These are phyloP conservation scores for Acyrthosiphon pisum DNA, from an alignment of 1,140 invertebrate genomes.

Conservation along the genomic window DNA sequence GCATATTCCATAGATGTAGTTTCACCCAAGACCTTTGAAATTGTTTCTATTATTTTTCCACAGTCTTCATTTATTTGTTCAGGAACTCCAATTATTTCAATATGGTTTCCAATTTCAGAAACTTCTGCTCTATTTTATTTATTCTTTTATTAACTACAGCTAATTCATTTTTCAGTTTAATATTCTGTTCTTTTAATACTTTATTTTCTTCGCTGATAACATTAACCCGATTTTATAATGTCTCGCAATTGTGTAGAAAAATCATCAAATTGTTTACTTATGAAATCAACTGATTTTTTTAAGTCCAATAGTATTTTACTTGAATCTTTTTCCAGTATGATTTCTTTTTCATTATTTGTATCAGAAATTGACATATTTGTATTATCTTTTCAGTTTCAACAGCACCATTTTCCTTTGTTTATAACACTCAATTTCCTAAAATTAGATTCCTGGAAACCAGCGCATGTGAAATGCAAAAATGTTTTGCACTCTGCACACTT, in stretches of 20 bases:
- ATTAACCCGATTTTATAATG: background rate
- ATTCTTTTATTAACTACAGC: too few species aligned
- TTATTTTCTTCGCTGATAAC: too few species aligned
- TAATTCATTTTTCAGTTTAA: too few species aligned
- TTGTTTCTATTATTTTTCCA: background rate
- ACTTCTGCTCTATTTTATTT: too few species aligned
- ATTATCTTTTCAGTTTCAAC: background rate
- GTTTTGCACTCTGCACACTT: too few species aligned
- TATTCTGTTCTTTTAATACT: too few species aligned
- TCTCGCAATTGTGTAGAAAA: too few species aligned
- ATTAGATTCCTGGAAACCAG: background rate
- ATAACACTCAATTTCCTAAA: constrained; percentile 5
- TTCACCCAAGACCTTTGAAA: background rate
- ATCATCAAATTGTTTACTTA: too few species aligned
- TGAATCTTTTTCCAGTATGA: background rate
- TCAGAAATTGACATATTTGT: background rate
- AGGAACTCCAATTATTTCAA: background rate
- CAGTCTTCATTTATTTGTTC: background rate
- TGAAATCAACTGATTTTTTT: too few species aligned
- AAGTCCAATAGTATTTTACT: too few species aligned
- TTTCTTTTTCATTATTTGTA: background rate
- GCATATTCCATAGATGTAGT: background rate
- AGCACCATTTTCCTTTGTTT: background rate
- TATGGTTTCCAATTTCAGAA: background rate
- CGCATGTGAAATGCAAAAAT: too few species aligned